These are phyloP conservation scores for Eueides isabella DNA, from an alignment of 1,140 invertebrate genomes.

Conservation along the genomic window DNA sequence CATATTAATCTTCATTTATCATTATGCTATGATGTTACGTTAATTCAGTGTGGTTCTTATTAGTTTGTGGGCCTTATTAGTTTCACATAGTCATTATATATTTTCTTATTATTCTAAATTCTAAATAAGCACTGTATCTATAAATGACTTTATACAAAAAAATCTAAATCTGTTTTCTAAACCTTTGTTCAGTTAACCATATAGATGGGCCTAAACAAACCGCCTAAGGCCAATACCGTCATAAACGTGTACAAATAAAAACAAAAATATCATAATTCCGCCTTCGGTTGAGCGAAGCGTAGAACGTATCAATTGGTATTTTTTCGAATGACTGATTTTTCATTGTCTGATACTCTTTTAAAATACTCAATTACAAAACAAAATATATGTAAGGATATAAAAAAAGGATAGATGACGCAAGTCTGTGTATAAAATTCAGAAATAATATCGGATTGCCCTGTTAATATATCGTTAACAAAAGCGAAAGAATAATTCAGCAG, in stretches of 20 bases:
- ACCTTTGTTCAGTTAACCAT: slow-evolving; percentile 28
- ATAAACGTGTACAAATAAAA: slow-evolving; percentile 25
- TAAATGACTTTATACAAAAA: too few species aligned
- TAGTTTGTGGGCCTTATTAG: too few species aligned
- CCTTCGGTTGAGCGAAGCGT: background rate
- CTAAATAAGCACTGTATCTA: too few species aligned
- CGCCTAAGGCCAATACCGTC: slow-evolving; percentile 19
- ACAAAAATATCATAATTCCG: background rate
- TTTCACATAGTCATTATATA: too few species aligned
- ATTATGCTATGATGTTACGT: too few species aligned
- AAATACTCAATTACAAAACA: background rate
- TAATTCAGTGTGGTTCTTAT: too few species aligned
- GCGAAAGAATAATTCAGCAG: too few species aligned
- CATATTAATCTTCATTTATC: too few species aligned
- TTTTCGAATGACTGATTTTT: slow-evolving; percentile 8
- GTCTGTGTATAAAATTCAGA: too few species aligned
- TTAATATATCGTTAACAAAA: too few species aligned
- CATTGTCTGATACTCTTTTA: background rate
- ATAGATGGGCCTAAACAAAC: slow-evolving; percentile 29
- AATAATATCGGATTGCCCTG: too few species aligned
- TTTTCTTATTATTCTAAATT: too few species aligned
- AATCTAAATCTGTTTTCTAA: background rate
- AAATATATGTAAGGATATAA: background rate
- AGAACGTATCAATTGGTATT: slow-evolving; percentile 19
- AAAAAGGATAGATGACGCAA: background rate